Evolutionary conservation across 2,888 invertebrate genomes (phyloP), one percentile per base, ranked within the genome.

Genomic region (Melinaea marsaeus): DNA sequence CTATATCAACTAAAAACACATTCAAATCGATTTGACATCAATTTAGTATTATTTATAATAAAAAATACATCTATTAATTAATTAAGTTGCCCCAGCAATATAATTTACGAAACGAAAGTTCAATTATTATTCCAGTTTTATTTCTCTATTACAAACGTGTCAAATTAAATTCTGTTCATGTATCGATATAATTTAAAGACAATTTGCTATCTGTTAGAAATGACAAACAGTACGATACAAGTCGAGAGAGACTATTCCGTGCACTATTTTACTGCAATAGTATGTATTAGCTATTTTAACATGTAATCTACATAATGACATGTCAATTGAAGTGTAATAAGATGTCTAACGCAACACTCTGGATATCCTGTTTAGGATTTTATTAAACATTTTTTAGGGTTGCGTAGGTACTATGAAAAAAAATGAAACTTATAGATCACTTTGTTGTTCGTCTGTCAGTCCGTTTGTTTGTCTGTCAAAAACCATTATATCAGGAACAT

Each of bases 251-350:
- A 62, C 66, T 62, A 63, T 66, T 61, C 46, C 47, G 62, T 60
- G 57, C 13, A 57, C 66, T 59, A 66, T 62, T 68, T 68, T 68
- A 69, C 62, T 66, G 62, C 61, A 68, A 69, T 68, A 68, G 64
- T 69, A 69, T 69, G 65, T 64, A 68, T 63, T 68, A 66, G 62
- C 66, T 60, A 69, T 68, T 62, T 58, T 55, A 66, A 61, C 57
- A 61, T 51, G 60, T 55, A 58, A 69, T 69, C 61, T 69, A 58
- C 68, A 68, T 69, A 69, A 68, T 69, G 58, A 69, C 69, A 61
- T 56, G 66, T 66, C 66, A 62, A 66, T 66, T 63, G 58, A 48
- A 62, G 60, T 69, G 56, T 64, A 66, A 51, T 54, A 62, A 60
- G 60, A 60, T 58, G 56, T 60, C 58, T 63, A 65, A 65, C 60